Base-by-base conservation (phyloP, 2,797 vertebrate species). In the Champsocephalus esox region DNA sequence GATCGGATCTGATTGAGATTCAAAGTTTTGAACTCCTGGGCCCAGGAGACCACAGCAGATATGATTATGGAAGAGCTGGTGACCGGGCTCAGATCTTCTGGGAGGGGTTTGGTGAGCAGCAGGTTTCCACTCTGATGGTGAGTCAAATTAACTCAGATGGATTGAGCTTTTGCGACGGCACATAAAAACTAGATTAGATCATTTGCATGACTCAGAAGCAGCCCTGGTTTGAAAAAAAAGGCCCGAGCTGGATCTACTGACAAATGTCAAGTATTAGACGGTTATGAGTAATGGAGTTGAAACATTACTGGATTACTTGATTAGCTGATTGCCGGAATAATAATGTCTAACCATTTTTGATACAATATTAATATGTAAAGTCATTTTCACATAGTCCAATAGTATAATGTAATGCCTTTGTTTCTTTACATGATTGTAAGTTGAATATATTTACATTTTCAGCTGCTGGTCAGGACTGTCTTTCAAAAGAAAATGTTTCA, bases 141-240 rank as follows among this genome's bases (percentile, higher is more conserved):
- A 56, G 57, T 67, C 77, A 85, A 82, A 91, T 86, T 64, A 87
- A 79, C 80, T 68, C 67, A 1, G 67, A 88, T 76, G 56, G 81
- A 87, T 87, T 3, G 38, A 72, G 57, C 65, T 81, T 72, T 83
- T 52, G 49, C n/a, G 24, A 17, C 16, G 0, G 69, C 75, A 38
- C 64, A 85, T 63, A 71, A 81, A 78, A 81, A 55, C 56, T 86
- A 86, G n/a, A 89, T 90, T 75, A 24, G 85, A 82, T 86, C 56
- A 84, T 89, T 81, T 88, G 82, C 84, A 80, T 76, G 76, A 72
- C 67, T 81, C 82, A 48, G 65, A 80, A n/a, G 73, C 55, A 56
- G 12, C 52, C 13, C 3, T 14, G 71, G 73, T 70, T 66, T 38
- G 67, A 54, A 46, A 28, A 9, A 13, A 19, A 55, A 76, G 55